Base-by-base conservation (phyloP, 2,113 vertebrate species). In the Podilymbus podiceps region DNA sequence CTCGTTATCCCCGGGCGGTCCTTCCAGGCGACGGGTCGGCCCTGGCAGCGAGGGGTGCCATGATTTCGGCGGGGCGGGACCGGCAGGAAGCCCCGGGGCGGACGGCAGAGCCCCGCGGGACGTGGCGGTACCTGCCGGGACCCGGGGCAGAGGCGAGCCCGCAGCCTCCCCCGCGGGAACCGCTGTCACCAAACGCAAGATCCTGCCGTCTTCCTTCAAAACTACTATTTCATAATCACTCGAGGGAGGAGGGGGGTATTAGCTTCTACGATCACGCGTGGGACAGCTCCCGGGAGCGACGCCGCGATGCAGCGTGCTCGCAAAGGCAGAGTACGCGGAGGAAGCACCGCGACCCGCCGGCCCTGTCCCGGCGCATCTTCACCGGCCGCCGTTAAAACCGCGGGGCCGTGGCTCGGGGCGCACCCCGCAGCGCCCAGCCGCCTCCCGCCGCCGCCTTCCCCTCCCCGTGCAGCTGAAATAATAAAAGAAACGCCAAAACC, bases 191-290 rank as follows among this genome's bases (percentile, higher is more conserved):
- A 5, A 71, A n/a, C 9, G 40, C 68, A 6, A 12, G 23, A 58
- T 68, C 69, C 52, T 28, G 62, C 38, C 14, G 9, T 18, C n/a
- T 72, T 59, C n/a, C 47, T 40, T 44, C 62, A 30, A 46, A 75
- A 13, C 23, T 16, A 4, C 38, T 22, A 14, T 25, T 31, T 35
- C 31, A 58, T 30, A 66, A 69, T 21, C 81, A 12, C 22, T 27
- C 5, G 74, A 4, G 22, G 0, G 8, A 11, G 6, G 16, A 12
- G 5, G 12, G 5, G 5, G 23, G 23, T 8, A 38, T 42, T 7
- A 55, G 62, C 14, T 72, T 25, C 62, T 31, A 35, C 31, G 12
- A 73, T 31, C 75, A 64, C 35, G 28, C 19, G 52, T 50, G 80
- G 69, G 80, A 44, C 85, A 35, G 74, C 59, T 62, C 50, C 28